Evolutionary conservation across 2,797 vertebrate species (phyloP).

Genomic region (Ctenopoma kingsleyae): DNA sequence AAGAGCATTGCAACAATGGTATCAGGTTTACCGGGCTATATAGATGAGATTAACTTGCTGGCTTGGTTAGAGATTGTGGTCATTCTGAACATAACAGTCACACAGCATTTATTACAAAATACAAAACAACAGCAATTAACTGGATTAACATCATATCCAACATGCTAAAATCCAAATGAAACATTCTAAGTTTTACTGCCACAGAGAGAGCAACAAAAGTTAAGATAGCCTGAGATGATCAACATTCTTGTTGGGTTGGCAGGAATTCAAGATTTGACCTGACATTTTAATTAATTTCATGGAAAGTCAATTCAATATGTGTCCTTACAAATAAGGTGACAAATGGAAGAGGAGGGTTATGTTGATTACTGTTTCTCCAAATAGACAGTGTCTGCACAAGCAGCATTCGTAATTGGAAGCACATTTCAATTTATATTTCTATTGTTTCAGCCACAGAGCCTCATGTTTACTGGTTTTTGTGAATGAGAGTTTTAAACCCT

Average conservation of each 20-base stretch:
- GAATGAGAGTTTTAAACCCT: slow-evolving; percentile 54
- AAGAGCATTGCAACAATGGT: slow-evolving; percentile 63
- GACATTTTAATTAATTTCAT: slow-evolving; percentile 25
- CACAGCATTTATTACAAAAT: slow-evolving; percentile 50
- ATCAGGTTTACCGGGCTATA: slow-evolving; percentile 58
- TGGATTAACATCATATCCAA: slow-evolving; percentile 36
- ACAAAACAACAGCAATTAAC: slow-evolving; percentile 51
- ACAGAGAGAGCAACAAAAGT: slow-evolving; percentile 12
- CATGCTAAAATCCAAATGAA: slow-evolving; percentile 14
- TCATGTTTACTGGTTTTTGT: slow-evolving; percentile 58
- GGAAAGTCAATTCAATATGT: slow-evolving; percentile 6
- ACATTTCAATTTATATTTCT: slow-evolving; percentile 64
- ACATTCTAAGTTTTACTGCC: background rate
- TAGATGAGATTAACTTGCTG: slow-evolving; percentile 68
- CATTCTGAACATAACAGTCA: slow-evolving; percentile 48
- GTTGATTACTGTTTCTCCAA: slow-evolving; percentile 53
- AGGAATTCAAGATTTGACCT: slow-evolving; percentile 6
- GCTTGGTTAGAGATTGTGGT: slow-evolving; percentile 51
- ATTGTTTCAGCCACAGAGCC: slow-evolving; percentile 53
- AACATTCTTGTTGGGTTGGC: slow-evolving; percentile 5
- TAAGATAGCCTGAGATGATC: slow-evolving; percentile 7
- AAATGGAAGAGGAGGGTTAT: slow-evolving; percentile 36
- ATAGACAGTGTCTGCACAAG: slow-evolving; percentile 50
- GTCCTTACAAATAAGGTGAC: slow-evolving; percentile 28
- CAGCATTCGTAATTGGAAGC: slow-evolving; percentile 62